Percentiles rank a stretch among this genome's conserved stretches.
Conservation (phyloP, 2,888 invertebrate species). For the Hemithea aestivaria region DNA sequence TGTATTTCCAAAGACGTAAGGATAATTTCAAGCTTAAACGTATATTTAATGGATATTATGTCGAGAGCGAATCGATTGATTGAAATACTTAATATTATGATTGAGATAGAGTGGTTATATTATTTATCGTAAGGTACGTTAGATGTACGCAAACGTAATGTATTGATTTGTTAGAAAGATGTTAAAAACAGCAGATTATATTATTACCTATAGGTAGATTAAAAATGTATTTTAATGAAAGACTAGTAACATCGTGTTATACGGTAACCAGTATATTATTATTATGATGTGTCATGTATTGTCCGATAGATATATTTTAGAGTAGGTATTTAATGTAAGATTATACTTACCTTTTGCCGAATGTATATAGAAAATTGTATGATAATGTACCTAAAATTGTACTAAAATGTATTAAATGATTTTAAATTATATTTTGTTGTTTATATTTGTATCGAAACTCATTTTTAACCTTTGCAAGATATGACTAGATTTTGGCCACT, state of each 20-base stretch:
- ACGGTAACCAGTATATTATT: constrained; percentile 22
- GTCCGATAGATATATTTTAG: constrained; percentile 29
- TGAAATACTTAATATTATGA: constrained; percentile 20
- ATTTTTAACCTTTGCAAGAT: too few relatives aligned
- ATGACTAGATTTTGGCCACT: too few relatives aligned
- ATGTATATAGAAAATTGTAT: constrained; percentile 68
- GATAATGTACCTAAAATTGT: constrained; percentile 54
- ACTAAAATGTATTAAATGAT: constrained; percentile 65
- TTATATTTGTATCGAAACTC: constrained; percentile 5
- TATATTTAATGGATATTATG: constrained; percentile 34
- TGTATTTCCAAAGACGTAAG: constrained; percentile 78
- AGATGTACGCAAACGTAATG: neutral
- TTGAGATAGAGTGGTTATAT: constrained; percentile 22
- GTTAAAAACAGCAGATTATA: constrained; percentile 5
- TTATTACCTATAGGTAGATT: constrained; percentile 2
- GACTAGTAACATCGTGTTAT: constrained; percentile 9
- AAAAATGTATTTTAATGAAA: constrained; percentile 12
- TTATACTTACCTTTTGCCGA: constrained; percentile 33
- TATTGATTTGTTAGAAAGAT: constrained; percentile 1
- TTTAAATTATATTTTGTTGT: constrained; percentile 27
- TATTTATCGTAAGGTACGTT: constrained; percentile 25
- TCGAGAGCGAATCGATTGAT: constrained; percentile 36
- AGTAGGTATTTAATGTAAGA: constrained; percentile 23
- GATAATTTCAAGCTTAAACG: constrained; percentile 68
- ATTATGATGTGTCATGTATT: constrained; percentile 49